A percentile compares a stretch with the other conserved stretches of the same genome.
These are phyloP conservation scores for Falco naumanni DNA, from an alignment of 2,797 vertebrate species.

Conservation along the genomic window DNA sequence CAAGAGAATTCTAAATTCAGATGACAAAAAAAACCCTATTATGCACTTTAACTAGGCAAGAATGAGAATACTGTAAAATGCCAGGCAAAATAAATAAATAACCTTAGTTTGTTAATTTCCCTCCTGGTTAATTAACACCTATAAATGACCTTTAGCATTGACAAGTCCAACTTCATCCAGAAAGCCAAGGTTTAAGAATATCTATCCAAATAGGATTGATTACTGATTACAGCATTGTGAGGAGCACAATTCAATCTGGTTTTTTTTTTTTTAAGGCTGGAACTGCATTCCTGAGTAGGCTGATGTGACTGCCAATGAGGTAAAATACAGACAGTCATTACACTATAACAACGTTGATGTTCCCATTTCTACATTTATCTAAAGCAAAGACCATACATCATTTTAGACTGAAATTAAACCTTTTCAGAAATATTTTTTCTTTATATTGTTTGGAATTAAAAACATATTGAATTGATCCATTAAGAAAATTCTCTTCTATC, in stretches of 20 bases:
- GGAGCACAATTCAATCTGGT: constrained; percentile 19
- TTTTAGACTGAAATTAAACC: constrained; percentile 64
- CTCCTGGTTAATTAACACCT: constrained; percentile 88
- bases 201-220: constrained; percentile 83
- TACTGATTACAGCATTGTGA: constrained; percentile 74
- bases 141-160: constrained; percentile 84
- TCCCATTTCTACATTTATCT: constrained; percentile 1
- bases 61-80: constrained; percentile 74
- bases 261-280: background rate
- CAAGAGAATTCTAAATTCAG: background rate
- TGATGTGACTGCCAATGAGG: constrained; percentile 29
- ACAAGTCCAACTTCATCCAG: constrained; percentile 85
- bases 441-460: constrained; percentile 77
- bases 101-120: constrained; percentile 84
- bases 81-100: constrained; percentile 76
- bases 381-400: constrained; percentile 6
- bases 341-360: background rate
- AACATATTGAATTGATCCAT: constrained; percentile 72
- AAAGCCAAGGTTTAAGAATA: constrained; percentile 85
- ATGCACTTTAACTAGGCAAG: background rate
- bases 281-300: background rate
- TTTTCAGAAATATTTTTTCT: constrained; percentile 72
- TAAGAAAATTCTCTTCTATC: constrained; percentile 70
- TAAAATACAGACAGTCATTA: background rate
- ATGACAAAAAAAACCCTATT: background rate